Base-by-base conservation (phyloP, 2,888 invertebrate species). In the Amphipoea oculea region DNA sequence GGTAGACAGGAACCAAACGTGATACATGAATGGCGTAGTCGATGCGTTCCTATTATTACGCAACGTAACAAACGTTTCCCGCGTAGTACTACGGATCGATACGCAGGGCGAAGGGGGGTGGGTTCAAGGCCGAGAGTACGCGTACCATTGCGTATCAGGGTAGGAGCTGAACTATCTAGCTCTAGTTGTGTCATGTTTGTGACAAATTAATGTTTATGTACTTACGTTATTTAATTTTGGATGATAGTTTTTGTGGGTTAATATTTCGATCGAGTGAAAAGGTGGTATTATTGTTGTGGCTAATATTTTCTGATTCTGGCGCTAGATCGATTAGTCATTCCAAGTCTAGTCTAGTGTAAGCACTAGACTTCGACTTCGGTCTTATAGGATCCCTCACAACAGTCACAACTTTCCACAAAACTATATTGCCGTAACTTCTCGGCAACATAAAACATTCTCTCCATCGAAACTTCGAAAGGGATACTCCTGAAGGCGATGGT, bases 131-230 rank as follows among this genome's bases (percentile, higher is more conserved):
- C 90, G 91, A 80, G 88, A 87, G 88, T 91, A 91, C 91, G 88
- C 90, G 92, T 91, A 89, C 92, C 93, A 92, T 68, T 82, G 88
- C 91, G 91, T 92, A 88, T 87, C 92, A 90, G 89, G 87, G 87
- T 65, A 66, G 84, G 76, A 70, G 45, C 57, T 12, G 40, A 67
- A 81, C 67, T 68, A 84, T 72, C 62, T 14, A 79, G 4, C 40
- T 63, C 51, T 69, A 57, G 57, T 65, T 66, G 74, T 29, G 66
- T 54, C 65, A 81, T 75, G 72, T 76, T 84, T 67, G 57, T 73
- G 20, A 60, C 45, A 70, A 80, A 84, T 73, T 73, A 70, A 57
- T 42, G 23, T 67, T 29, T 20, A 63, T 42, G 40, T 62, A 48
- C 29, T 62, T 60, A 29, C 40, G 45, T 20, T 45, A 73, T 69